phyloP scores from a whole-genome alignment of 2,113 vertebrate genomes.

The Megaleporinus macrocephalus region DNA sequence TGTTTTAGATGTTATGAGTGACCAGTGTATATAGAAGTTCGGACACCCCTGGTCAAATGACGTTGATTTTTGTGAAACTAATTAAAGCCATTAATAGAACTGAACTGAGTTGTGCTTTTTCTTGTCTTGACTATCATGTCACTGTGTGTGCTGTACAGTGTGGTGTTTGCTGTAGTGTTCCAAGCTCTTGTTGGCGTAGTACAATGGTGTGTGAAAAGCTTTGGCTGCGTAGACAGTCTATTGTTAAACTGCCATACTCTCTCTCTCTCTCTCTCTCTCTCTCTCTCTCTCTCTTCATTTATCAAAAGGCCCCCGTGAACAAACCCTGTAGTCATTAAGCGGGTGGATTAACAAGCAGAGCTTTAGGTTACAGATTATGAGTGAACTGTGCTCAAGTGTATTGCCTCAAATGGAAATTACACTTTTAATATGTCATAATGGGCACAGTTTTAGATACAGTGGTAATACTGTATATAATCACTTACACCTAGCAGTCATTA shows the following conservation, averaged over 20 bases:
- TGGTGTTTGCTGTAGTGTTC: background rate
- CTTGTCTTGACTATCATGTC: background rate
- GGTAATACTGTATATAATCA: background rate
- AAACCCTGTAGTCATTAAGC: slow-evolving; percentile 22
- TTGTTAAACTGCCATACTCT: background rate
- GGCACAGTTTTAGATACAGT: background rate
- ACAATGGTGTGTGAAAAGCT: background rate
- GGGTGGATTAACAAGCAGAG: slow-evolving; percentile 33
- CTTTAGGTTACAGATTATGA: slow-evolving; percentile 44
- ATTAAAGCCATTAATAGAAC: background rate
- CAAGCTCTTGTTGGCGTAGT: background rate
- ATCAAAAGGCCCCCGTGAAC: slow-evolving; percentile 27
- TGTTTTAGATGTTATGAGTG: no score
- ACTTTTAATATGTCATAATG: slow-evolving; percentile 16
- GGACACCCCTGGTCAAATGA: no score
- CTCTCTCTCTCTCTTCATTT: background rate
- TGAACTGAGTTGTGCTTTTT: background rate
- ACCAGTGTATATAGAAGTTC: no score
- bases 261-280: background rate
- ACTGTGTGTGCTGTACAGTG: background rate
- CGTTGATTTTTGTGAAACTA: no score
- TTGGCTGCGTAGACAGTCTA: background rate
- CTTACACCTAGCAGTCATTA: no score
- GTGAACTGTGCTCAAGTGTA: slow-evolving; percentile 27
- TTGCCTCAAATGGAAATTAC: slow-evolving; percentile 37